Evolutionary conservation across 2,888 invertebrate genomes (phyloP), one percentile per base, ranked within the genome.

Genomic region (Macrostomum cliftonense): DNA sequence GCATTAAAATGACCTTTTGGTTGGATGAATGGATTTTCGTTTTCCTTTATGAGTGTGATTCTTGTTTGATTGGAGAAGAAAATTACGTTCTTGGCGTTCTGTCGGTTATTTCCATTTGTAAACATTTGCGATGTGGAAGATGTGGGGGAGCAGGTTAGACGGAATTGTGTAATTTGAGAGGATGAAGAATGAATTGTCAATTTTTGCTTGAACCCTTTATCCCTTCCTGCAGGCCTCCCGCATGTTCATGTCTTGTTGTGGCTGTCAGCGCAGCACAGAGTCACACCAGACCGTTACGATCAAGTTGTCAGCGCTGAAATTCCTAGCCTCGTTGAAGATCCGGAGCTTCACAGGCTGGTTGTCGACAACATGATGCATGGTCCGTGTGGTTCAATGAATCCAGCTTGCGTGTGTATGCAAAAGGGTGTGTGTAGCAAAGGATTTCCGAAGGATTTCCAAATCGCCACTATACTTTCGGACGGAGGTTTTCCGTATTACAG

Each of bases 391-490:
- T 28, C 14, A 2, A 17, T 46, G 9, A 60, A 61, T 45, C 49
- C 50, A 16, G 37, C 44, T 2, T 37, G 65, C 21, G 62, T 65
- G 1, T 71, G 70, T 56, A 70, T 70, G 67, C 52, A 52, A n/a
- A 56, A 63, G 42, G 62, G 61, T 1, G 56, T 55, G 46, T 72
- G 71, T 57, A 54, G 58, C 1, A 71, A 72, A 55, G 54, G 55
- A 11, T 70, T 59, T 53, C 68, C 67, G 14, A 61, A 63, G 48
- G 52, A 55, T 1, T 59, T 60, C 50, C 14, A 36, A 4, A 49
- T 55, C 12, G 53, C 51, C 37, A 70, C 68, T n/a, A 38, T n/a
- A n/a, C n/a, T 49, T 5, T 53, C 60, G 9, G 57, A 58, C 1
- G 52, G 50, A 5, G 62, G 63, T 14, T 69, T 65, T 55, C 65